Conservation (phyloP, 2,113 vertebrate species). For the Macquaria australasica region DNA sequence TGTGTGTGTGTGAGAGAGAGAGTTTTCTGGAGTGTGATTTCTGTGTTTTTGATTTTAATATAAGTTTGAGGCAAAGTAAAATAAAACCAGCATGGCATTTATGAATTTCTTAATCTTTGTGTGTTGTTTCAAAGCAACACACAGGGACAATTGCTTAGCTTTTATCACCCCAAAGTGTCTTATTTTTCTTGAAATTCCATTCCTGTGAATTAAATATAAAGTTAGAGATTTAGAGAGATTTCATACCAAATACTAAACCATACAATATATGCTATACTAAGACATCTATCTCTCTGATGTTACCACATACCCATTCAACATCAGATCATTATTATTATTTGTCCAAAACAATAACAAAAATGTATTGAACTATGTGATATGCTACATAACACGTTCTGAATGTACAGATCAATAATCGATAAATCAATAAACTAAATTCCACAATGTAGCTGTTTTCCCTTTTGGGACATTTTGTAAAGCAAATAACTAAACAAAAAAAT, state of each 20-base stretch:
- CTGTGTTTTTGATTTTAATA: slow-evolving; percentile 17
- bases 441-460: neutral
- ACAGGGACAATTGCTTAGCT: neutral
- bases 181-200: slow-evolving; percentile 4
- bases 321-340: too few relatives aligned
- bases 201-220: neutral
- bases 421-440: slow-evolving; percentile 4
- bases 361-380: neutral
- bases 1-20: slow-evolving; percentile 23
- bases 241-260: neutral
- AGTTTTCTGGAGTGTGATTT: slow-evolving; percentile 31
- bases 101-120: neutral
- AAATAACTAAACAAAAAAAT: slow-evolving; percentile 31
- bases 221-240: neutral
- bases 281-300: too few relatives aligned
- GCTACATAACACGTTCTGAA: neutral
- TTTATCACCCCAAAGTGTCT: neutral
- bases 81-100: neutral
- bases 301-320: too few relatives aligned
- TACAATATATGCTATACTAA: too few relatives aligned
- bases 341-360: too few relatives aligned
- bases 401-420: slow-evolving; percentile 2
- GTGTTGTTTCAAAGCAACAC: neutral
- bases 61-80: neutral
- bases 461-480: neutral